Base-by-base conservation (phyloP, 1,140 invertebrate species). In the Saccostrea echinata region DNA sequence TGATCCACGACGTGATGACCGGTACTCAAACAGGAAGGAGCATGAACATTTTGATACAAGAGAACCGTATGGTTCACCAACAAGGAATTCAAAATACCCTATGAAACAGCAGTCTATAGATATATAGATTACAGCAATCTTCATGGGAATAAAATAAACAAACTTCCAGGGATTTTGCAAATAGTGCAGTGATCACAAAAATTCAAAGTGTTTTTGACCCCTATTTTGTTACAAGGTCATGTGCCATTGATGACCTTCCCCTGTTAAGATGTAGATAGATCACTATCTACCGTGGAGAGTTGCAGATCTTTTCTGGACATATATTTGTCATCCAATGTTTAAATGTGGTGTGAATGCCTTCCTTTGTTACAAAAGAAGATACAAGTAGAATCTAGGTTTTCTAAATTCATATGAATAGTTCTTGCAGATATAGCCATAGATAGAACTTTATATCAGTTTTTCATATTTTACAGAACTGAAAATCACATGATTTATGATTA, bases 31-130 rank as follows among this genome's bases (percentile, higher is more conserved):
- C 33, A 80, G 61, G 71, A 76, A 27, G 61, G 61, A 87, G 51
- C 71, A 84, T 68, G 86, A 85, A 81, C 55, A 86, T 13, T 85
- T 81, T 84, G 71, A 57, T 24, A 85, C 82, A 27, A 83, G 76
- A 53, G 81, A 84, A 43, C 33, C 68, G 24, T 87, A 89, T 21
- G 82, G 85, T 35, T 87, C 86, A 12, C 82, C 88, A 6, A 81
- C 90, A 52, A 83, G 91, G 55, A 91, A 89, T 86, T 89, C 89
- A 21, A 88, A 86, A 84, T 91, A 89, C 86, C 89, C 89, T 81
- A 88, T 91, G 68, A 92, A 90, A 89, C 91, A 91, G 84, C 91
- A 88, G 86, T 91, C 91, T 90, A 92, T 92, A 84, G 91, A 91
- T 84, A 92, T 92, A 57, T 92, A 90, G 87, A 76, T 33, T 33